Evolutionary conservation across 2,888 invertebrate genomes (phyloP).

Genomic region (Dynastes grantii): DNA sequence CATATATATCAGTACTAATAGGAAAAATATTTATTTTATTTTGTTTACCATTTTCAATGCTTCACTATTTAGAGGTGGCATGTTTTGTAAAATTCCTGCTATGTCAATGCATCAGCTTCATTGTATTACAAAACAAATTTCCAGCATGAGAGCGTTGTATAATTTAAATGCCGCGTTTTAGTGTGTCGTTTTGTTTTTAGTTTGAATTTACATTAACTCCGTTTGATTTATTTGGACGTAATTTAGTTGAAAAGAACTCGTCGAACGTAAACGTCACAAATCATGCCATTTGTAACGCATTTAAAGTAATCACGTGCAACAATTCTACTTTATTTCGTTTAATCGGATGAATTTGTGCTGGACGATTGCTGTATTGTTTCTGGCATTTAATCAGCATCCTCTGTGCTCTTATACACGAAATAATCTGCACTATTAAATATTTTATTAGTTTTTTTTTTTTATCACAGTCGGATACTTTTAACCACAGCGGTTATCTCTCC

Average conservation of each 20-base stretch:
- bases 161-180: conserved; percentile 7
- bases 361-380: too few species aligned
- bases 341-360: not conserved
- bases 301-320: not conserved
- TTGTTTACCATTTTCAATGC: not conserved
- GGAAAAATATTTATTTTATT: not conserved
- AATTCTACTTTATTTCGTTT: conserved; percentile 5
- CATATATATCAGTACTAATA: not conserved
- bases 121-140: not conserved
- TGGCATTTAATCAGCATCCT: too few species aligned
- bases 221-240: conserved; percentile 10
- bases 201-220: conserved; percentile 9
- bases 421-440: too few species aligned
- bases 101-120: not conserved
- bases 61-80: not conserved
- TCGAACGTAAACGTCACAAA: not conserved
- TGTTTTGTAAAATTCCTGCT: not conserved
- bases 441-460: too few species aligned
- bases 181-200: not conserved
- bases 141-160: not conserved
- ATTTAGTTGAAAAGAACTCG: conserved; percentile 10
- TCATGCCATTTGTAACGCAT: not conserved
- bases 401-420: too few species aligned
- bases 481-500: too few species aligned
- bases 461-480: too few species aligned